Conservation (phyloP, 2,797 vertebrate species). For the Buceros bicornis region DNA sequence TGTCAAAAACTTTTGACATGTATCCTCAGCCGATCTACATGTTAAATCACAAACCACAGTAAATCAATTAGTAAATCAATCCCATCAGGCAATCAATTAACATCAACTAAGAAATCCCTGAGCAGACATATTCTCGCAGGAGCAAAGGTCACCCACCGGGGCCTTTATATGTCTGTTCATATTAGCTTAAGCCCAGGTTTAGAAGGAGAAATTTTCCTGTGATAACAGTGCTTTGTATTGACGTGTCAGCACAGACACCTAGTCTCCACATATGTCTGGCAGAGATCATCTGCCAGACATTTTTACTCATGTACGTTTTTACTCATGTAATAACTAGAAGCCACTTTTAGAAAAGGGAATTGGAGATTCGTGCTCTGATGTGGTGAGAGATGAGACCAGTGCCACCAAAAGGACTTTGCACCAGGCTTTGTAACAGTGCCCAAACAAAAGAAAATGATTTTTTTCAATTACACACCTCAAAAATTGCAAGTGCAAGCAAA, state of each 20-base stretch:
- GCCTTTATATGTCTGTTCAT: conserved; percentile 38
- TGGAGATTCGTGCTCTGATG: conserved; percentile 5
- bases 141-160: conserved; percentile 33
- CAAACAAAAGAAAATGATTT: neutral
- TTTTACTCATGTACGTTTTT: conserved; percentile 36
- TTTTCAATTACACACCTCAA: neutral
- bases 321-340: conserved; percentile 32
- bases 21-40: neutral
- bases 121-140: conserved; percentile 22
- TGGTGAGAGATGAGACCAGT: accelerated
- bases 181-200: conserved; percentile 54
- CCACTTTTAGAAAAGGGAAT: conserved; percentile 39
- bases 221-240: conserved; percentile 61
- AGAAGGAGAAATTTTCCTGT: conserved; percentile 61
- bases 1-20: neutral
- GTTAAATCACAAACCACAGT: conserved; percentile 52
- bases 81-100: conserved; percentile 70
- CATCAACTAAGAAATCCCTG: conserved; percentile 63
- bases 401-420: neutral
- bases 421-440: neutral
- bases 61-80: conserved; percentile 71
- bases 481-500: neutral
- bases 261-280: neutral
- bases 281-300: neutral
- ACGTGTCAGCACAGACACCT: conserved; percentile 67